Percentiles rank a stretch among this genome's conserved stretches.
Conservation (phyloP, 1,140 invertebrate genomes). For the Meloidogyne hapla region DNA sequence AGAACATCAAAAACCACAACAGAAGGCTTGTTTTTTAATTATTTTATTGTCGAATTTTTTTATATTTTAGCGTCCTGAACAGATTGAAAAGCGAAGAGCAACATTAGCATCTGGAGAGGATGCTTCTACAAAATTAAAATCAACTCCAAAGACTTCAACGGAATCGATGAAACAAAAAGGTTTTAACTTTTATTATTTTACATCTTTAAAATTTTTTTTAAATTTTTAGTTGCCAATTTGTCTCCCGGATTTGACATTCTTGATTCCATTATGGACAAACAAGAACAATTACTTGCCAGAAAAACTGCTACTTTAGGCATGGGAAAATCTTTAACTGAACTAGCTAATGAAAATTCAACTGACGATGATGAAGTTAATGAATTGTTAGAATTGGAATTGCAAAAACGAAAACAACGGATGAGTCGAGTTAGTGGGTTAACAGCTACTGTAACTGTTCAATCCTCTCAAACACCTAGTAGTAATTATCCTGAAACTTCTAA, state of each 20-base stretch:
- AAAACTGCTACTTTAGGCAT: conserved; percentile 11
- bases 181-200: background rate
- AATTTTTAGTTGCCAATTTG: background rate
- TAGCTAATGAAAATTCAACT: background rate
- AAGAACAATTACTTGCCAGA: conserved; percentile 24
- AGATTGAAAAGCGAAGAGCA: background rate
- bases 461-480: background rate
- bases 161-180: background rate
- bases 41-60: background rate
- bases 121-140: background rate
- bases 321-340: conserved; percentile 13
- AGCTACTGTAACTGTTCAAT: background rate
- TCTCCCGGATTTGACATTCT: conserved; percentile 22
- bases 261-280: conserved; percentile 32
- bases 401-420: conserved; percentile 14
- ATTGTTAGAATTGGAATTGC: conserved; percentile 23
- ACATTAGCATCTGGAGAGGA: background rate
- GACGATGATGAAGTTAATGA: conserved; percentile 28
- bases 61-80: conserved; percentile 2
- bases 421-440: background rate
- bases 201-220: too few relatives aligned
- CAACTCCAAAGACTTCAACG: background rate
- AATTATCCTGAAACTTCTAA: background rate
- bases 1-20: background rate
- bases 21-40: background rate